phyloP scores from a whole-genome alignment of 2,113 vertebrate species.

The Carassius gibelio region DNA sequence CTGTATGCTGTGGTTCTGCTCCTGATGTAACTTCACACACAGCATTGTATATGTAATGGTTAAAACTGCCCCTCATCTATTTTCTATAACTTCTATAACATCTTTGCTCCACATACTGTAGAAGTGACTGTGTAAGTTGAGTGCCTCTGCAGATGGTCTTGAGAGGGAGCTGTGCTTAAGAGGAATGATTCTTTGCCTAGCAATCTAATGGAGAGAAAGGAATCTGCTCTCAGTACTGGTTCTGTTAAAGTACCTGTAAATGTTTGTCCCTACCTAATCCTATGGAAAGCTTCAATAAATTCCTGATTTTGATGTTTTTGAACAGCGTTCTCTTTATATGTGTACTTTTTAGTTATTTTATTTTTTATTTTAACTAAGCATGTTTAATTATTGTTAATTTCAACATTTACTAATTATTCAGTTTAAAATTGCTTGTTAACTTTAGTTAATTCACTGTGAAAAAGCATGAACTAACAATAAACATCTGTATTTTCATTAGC shows the following conservation, averaged over 20 bases:
- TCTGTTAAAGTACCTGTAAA: slow-evolving; percentile 62
- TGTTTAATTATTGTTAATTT: no score
- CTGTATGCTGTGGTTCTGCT: neutral
- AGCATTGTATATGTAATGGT: slow-evolving; percentile 2
- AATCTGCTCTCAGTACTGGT: slow-evolving; percentile 53
- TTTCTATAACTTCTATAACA: neutral
- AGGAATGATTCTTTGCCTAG: slow-evolving; percentile 48
- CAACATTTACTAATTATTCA: no score
- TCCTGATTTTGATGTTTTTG: slow-evolving; percentile 63
- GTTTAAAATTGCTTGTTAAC: no score
- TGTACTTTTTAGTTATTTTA: no score
- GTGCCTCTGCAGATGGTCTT: slow-evolving; percentile 65
- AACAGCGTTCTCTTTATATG: neutral
- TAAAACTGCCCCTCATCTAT: neutral
- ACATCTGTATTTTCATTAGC: no score
- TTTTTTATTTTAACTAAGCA: no score
- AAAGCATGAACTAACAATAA: no score
- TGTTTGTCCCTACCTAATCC: slow-evolving; percentile 68
- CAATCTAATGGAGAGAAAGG: slow-evolving; percentile 56
- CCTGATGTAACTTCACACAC: neutral
- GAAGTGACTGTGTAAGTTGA: slow-evolving; percentile 64
- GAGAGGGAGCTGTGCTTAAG: slow-evolving; percentile 60
- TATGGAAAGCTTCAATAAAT: slow-evolving; percentile 73
- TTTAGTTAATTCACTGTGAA: no score
- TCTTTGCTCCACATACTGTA: slow-evolving; percentile 10